These are phyloP conservation scores for Drosophila hamatofila DNA, from an alignment of 2,888 invertebrate species.

Conservation along the genomic window DNA sequence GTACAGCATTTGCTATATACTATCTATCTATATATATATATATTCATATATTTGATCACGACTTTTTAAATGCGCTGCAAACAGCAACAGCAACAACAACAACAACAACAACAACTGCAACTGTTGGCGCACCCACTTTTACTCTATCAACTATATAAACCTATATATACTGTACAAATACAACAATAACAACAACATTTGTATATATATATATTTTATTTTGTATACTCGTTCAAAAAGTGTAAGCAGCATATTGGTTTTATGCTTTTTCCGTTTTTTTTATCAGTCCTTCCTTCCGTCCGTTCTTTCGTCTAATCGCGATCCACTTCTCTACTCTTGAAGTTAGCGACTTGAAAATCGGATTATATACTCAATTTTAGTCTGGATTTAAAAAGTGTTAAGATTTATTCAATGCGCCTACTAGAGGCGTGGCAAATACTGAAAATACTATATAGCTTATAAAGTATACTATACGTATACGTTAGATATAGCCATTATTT, in stretches of 20 bases:
- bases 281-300: neutral
- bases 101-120: slow-evolving; percentile 42
- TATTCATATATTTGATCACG: slow-evolving; percentile 48
- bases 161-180: slow-evolving; percentile 40
- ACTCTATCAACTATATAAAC: slow-evolving; percentile 6
- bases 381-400: too few relatives aligned
- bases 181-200: slow-evolving; percentile 7
- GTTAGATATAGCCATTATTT: too few relatives aligned
- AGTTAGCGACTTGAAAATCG: neutral
- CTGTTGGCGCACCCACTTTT: slow-evolving; percentile 66
- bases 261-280: too few relatives aligned
- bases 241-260: neutral
- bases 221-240: neutral
- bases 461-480: too few relatives aligned
- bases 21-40: slow-evolving; percentile 19
- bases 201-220: slow-evolving; percentile 15
- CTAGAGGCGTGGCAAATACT: too few relatives aligned
- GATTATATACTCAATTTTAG: too few relatives aligned
- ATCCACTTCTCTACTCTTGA: neutral
- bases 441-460: too few relatives aligned
- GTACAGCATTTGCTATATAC: slow-evolving; percentile 17
- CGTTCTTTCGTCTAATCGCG: too few relatives aligned
- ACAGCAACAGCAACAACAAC: slow-evolving; percentile 63
- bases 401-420: too few relatives aligned
- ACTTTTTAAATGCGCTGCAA: slow-evolving; percentile 56